These are phyloP conservation scores for Meles meles DNA, from an alignment of 2,113 vertebrate genomes.

Conservation along the genomic window DNA sequence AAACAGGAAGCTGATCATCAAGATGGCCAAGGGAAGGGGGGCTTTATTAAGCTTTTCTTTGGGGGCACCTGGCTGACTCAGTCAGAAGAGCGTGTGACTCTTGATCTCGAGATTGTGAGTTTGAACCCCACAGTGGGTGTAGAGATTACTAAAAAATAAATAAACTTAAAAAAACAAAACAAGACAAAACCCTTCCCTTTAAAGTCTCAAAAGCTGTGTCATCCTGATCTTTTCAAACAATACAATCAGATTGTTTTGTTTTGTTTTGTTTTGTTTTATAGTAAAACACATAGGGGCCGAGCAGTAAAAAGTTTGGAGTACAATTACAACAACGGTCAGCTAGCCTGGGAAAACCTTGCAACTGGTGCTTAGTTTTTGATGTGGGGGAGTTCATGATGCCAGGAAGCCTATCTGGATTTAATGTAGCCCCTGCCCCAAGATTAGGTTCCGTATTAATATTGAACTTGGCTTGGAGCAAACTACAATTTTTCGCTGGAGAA, in stretches of 20 bases:
- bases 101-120: neutral
- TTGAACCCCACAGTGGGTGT: neutral
- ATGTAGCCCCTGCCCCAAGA: neutral
- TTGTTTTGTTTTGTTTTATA: neutral
- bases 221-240: neutral
- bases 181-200: no score
- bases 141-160: neutral
- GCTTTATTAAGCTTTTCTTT: neutral
- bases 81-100: neutral
- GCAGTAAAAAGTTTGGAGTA: neutral
- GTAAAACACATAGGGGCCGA: neutral
- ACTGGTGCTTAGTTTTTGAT: neutral
- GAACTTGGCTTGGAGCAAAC: neutral
- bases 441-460: neutral
- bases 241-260: neutral
- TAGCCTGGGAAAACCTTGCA: neutral
- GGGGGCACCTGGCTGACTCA: neutral
- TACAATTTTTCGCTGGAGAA: neutral
- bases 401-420: neutral
- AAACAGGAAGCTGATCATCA: neutral
- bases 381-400: neutral
- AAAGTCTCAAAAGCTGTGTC: neutral
- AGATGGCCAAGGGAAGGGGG: neutral
- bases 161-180: neutral
- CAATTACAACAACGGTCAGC: neutral